A percentile compares a stretch with the other conserved stretches of the same genome.
Conservation (phyloP, 2,113 vertebrate genomes). For the Campylorhamphus procurvoides region DNA sequence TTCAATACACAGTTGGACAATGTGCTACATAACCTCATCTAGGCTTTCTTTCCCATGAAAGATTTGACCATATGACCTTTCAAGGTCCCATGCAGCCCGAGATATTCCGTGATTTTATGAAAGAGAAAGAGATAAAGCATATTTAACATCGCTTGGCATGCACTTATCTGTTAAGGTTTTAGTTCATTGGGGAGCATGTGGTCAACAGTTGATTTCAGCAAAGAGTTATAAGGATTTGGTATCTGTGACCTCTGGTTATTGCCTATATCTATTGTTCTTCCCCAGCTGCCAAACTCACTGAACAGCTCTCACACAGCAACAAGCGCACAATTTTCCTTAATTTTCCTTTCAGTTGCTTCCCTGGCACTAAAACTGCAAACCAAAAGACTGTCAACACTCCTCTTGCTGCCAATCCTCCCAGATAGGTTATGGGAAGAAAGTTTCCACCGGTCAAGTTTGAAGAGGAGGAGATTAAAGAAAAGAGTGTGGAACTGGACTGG, state of each 20-base stretch:
- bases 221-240: neutral
- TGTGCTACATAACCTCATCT: neutral
- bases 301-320: neutral
- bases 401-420: neutral
- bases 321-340: neutral
- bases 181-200: neutral
- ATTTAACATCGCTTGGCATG: neutral
- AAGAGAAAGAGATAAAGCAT: neutral
- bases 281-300: neutral
- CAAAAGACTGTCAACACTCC: neutral
- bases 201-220: neutral
- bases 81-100: neutral
- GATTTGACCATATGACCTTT: neutral
- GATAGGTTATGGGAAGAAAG: neutral
- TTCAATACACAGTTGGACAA: neutral
- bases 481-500: neutral
- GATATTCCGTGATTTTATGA: neutral
- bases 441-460: neutral
- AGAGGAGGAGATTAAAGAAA: neutral
- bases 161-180: neutral
- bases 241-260: neutral
- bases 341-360: neutral
- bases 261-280: neutral
- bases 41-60: neutral
- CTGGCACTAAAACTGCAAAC: neutral